Conservation (phyloP, 1,140 invertebrate genomes). For the Drosophila nannoptera region DNA sequence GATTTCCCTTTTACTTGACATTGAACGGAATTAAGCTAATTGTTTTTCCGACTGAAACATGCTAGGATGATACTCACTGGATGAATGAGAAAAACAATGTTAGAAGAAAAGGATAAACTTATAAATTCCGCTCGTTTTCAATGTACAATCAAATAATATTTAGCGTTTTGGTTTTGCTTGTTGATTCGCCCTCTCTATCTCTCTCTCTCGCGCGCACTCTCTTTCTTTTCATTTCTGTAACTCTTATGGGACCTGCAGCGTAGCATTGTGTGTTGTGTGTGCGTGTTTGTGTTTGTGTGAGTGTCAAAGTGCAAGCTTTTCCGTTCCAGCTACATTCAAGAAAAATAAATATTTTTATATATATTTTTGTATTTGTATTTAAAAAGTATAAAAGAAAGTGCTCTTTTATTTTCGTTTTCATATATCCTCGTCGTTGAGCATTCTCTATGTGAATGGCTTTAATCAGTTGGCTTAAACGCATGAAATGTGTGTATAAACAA, state of each 20-base stretch:
- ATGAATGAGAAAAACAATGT: not conserved
- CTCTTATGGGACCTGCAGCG: slow-evolving; percentile 15
- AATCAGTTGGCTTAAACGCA: slow-evolving; percentile 4
- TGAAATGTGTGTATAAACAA: slow-evolving; percentile 4
- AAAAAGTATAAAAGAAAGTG: slow-evolving; percentile 14
- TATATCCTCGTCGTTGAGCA: slow-evolving; percentile 8
- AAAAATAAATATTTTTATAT: slow-evolving; percentile 8
- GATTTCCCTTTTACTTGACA: not conserved
- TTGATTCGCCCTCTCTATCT: too few relatives aligned
- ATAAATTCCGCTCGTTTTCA: not conserved
- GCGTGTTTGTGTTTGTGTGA: slow-evolving; percentile 1
- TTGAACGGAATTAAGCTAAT: slow-evolving; percentile 16
- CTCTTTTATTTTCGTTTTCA: slow-evolving; percentile 17
- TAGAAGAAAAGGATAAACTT: not conserved
- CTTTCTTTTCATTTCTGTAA: slow-evolving; percentile 1
- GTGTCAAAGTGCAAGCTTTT: slow-evolving; percentile 7
- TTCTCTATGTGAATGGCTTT: slow-evolving; percentile 16
- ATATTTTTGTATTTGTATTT: not conserved
- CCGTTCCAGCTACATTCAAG: slow-evolving; percentile 12
- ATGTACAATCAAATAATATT: not conserved
- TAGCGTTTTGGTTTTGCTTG: slow-evolving; percentile 2
- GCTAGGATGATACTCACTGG: not conserved
- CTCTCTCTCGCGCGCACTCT: too few relatives aligned
- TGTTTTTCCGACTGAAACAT: slow-evolving; percentile 14
- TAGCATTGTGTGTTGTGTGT: slow-evolving; percentile 9